Conservation (phyloP, 2,797 vertebrate species). For the Poliocrania exsul region DNA sequence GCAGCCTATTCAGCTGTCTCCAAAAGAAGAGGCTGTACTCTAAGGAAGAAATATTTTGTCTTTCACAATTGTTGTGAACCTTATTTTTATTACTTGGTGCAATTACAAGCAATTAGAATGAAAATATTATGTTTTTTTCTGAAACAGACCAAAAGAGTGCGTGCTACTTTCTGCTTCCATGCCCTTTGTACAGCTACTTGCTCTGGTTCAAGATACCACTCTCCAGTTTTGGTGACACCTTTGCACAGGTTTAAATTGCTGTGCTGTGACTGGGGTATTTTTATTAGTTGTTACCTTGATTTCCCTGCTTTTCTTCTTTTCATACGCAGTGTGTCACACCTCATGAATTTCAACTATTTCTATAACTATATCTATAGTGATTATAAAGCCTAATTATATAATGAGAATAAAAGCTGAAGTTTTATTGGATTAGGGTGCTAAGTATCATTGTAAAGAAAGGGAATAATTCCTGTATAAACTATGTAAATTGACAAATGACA, state of each 20-base stretch:
- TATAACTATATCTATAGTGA: not conserved
- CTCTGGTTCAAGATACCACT: not conserved
- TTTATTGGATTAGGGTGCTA: not conserved
- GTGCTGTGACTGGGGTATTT: not conserved
- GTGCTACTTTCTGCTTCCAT: not conserved
- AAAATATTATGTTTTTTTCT: not conserved
- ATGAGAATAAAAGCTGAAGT: not conserved
- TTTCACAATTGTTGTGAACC: not conserved
- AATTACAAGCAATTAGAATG: not conserved
- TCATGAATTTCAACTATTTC: slow-evolving; percentile 11
- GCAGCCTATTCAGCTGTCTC: not conserved
- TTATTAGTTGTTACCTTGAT: not conserved
- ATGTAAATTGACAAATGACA: not conserved
- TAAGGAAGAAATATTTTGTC: not conserved
- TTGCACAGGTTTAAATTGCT: not conserved
- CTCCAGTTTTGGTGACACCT: not conserved
- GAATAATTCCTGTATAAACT: not conserved
- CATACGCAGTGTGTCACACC: not conserved
- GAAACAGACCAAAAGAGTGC: not conserved
- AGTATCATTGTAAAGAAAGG: not conserved
- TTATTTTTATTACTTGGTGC: not conserved
- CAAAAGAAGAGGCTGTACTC: not conserved
- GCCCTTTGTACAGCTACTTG: not conserved
- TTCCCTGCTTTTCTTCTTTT: not conserved
- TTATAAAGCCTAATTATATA: not conserved